A percentile compares a stretch with the other conserved stretches of the same genome.
These are phyloP conservation scores for Epiblema foenella DNA, from an alignment of 2,888 invertebrate species.

Conservation along the genomic window DNA sequence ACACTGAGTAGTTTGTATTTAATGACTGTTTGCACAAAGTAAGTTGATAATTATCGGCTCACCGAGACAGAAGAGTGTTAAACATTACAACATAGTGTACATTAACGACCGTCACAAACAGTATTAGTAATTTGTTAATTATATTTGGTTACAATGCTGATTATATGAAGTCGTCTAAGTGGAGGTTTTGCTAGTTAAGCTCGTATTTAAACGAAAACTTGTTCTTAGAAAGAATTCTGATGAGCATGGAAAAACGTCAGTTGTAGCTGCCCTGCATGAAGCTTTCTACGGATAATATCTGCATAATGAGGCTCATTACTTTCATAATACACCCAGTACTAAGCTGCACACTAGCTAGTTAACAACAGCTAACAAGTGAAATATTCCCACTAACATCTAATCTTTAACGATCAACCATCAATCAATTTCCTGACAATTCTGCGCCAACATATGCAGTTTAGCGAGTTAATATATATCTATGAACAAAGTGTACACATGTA, in stretches of 20 bases:
- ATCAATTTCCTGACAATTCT: slow-evolving; percentile 30
- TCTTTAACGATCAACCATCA: slow-evolving; percentile 20
- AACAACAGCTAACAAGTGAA: not conserved
- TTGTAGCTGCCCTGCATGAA: slow-evolving; percentile 25
- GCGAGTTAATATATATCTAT: not conserved
- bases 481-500: not conserved
- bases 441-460: not conserved
- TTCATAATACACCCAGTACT: slow-evolving; percentile 7
- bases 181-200: slow-evolving; percentile 1
- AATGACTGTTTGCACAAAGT: slow-evolving; percentile 28
- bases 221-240: slow-evolving; percentile 13
- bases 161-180: not conserved
- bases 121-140: not conserved
- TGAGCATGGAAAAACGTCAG: slow-evolving; percentile 12
- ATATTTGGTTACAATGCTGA: not conserved
- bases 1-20: slow-evolving; percentile 18
- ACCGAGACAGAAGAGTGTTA: not conserved
- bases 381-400: slow-evolving; percentile 7
- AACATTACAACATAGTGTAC: slow-evolving; percentile 12
- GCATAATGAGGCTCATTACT: slow-evolving; percentile 23
- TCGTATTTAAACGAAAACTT: slow-evolving; percentile 1
- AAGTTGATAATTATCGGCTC: slow-evolving; percentile 25
- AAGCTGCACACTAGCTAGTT: not conserved
- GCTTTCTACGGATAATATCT: slow-evolving; percentile 31
- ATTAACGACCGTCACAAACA: slow-evolving; percentile 13